Evolutionary conservation across 2,113 vertebrate species (phyloP).

Genomic region (Euleptes europaea): DNA sequence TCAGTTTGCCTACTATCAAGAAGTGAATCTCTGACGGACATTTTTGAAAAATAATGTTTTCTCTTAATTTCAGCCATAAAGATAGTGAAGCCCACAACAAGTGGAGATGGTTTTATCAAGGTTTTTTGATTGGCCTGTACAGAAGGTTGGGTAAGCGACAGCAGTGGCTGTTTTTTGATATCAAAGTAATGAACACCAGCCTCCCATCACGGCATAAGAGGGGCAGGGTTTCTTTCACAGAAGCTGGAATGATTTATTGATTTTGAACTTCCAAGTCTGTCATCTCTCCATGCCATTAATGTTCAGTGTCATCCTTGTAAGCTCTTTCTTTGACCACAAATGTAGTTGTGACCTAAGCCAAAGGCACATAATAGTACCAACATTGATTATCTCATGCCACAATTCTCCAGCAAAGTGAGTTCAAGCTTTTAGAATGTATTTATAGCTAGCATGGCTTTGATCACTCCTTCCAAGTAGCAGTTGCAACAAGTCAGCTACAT

Average conservation of each 20-base stretch:
- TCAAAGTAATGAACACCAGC: neutral
- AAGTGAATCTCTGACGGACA: too few species aligned
- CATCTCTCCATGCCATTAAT: conserved; percentile 54
- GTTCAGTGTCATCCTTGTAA: conserved; percentile 34
- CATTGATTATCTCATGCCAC: conserved; percentile 44
- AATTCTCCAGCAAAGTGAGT: conserved; percentile 48
- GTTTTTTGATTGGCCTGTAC: neutral
- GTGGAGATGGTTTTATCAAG: neutral
- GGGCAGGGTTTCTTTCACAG: conserved; percentile 12
- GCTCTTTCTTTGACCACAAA: conserved; percentile 57
- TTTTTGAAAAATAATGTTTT: neutral
- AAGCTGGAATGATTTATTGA: conserved; percentile 16
- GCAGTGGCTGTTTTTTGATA: neutral
- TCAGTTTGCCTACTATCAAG: neutral
- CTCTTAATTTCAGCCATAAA: neutral
- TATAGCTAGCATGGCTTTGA: conserved; percentile 1
- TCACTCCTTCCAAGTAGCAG: conserved; percentile 19
- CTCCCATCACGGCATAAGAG: conserved; percentile 9
- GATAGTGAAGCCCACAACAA: neutral
- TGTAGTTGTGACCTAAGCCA: conserved; percentile 47
- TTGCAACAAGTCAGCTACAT: neutral
- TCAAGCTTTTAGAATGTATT: conserved; percentile 34
- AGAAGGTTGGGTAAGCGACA: neutral
- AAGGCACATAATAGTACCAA: conserved; percentile 33
- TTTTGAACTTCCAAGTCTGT: conserved; percentile 39